Conservation (phyloP, 2,888 invertebrate genomes). For the Troides oblongomaculatus region DNA sequence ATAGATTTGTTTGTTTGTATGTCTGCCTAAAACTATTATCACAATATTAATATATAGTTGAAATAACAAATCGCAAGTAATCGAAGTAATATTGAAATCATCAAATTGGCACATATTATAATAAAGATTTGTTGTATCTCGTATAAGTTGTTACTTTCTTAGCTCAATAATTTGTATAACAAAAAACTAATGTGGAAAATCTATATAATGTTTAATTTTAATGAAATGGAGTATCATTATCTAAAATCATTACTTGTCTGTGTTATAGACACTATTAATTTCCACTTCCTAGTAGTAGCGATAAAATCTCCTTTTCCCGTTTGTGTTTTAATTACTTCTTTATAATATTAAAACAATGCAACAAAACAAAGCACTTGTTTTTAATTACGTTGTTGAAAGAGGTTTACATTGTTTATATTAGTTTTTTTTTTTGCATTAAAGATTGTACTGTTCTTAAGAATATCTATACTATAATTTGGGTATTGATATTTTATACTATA, state of each 20-base stretch:
- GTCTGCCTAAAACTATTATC: too few species aligned
- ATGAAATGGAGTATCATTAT: not conserved
- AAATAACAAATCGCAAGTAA: too few species aligned
- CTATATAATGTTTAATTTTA: not conserved
- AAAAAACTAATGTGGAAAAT: not conserved
- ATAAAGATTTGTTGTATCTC: not conserved
- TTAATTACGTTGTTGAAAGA: not conserved
- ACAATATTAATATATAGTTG: too few species aligned
- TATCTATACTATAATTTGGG: too few species aligned
- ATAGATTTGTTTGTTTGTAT: too few species aligned
- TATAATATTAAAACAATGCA: conserved; percentile 1
- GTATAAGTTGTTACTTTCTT: not conserved
- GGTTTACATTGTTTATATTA: not conserved
- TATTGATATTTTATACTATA: too few species aligned
- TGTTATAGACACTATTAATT: not conserved
- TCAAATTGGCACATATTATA: not conserved
- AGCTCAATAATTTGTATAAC: not conserved
- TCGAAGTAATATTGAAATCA: too few species aligned
- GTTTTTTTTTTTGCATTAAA: not conserved
- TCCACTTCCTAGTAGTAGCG: not conserved
- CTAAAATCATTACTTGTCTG: not conserved
- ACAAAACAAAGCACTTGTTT: not conserved
- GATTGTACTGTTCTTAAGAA: not conserved
- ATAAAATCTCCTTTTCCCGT: not conserved
- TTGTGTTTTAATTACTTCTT: not conserved